Conservation (phyloP, 2,113 vertebrate species). For the Fukomys damarensis region DNA sequence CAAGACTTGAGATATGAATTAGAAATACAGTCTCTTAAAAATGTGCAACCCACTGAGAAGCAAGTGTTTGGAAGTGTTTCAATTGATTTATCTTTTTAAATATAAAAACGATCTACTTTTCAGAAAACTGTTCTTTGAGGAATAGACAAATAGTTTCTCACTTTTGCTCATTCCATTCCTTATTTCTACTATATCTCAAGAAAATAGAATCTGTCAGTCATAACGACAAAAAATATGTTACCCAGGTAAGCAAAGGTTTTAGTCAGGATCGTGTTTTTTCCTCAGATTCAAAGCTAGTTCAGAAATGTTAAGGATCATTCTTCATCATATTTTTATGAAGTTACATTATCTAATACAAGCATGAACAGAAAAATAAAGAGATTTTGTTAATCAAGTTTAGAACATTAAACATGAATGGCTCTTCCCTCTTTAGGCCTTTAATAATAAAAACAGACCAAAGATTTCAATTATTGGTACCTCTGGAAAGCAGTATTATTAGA, state of each 20-base stretch:
- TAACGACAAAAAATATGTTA: not conserved
- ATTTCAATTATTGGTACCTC: constrained; percentile 26
- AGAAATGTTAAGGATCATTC: not conserved
- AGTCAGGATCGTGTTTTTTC: not conserved
- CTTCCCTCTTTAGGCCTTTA: constrained; percentile 47
- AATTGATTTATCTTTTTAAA: not conserved
- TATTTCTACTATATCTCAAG: not conserved
- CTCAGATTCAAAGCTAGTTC: not conserved
- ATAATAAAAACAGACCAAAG: constrained; percentile 56
- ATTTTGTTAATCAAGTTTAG: constrained; percentile 57
- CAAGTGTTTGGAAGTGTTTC: not conserved
- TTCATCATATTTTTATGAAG: not conserved
- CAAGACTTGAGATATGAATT: not conserved
- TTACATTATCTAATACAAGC: not conserved
- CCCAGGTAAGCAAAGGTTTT: not conserved
- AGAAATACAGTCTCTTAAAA: not conserved
- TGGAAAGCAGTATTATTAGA: constrained; percentile 38
- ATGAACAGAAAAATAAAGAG: constrained; percentile 28
- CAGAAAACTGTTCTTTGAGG: not conserved
- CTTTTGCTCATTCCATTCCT: not conserved
- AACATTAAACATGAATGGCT: constrained; percentile 37
- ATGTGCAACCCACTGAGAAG: not conserved
- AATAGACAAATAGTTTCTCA: constrained; percentile 3
- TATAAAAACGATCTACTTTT: not conserved
- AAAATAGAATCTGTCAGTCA: constrained; percentile 37